Base-by-base conservation (phyloP, 2,113 vertebrate species). In the Callocephalon fimbriatum region DNA sequence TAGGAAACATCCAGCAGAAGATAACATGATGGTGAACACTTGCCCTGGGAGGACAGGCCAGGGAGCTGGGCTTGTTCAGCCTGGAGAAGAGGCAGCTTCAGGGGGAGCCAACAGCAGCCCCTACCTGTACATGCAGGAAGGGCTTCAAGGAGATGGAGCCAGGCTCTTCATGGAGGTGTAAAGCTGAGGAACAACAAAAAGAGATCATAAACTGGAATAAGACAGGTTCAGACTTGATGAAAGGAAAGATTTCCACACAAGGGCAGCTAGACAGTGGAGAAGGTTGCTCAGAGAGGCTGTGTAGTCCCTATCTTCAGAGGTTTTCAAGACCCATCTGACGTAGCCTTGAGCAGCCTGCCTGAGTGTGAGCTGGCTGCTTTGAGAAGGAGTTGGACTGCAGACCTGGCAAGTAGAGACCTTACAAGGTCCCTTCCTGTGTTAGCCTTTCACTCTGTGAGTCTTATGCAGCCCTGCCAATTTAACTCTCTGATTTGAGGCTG, bases 251-350 rank as follows among this genome's bases (percentile, higher is more conserved):
- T 72, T 51, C 42, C 10, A 7, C 2, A 1, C 13, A 27, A 56
- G 4, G 10, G 38, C 19, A 54, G 14, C 14, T 63, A 32, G 62
- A 27, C 19, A 44, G 27, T 35, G 37, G 27, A 68, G 44, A 48
- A 23, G 18, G n/a, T 17, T 85, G 10, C 31, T 74, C 47, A 54
- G 65, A 42, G 22, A 56, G 38, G 12, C 14, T 72, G 12, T 21
- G 10, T 16, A 62, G 32, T 40, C 6, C 12, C 27, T n/a, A 0
- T 12, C 7, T 35, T 63, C 1, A 7, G 26, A 40, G 25, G 23
- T 48, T 75, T 82, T 76, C 35, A 48, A 56, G 27, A 50, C 3
- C 19, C 18, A 27, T 40, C 38, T 59, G 37, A 53, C 31, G 47
- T 6, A 80, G 15, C 31, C 18, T 23, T n/a, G 2, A 73, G 23